These are phyloP conservation scores for Drosophila setosimentum DNA, from an alignment of 2,888 invertebrate species.

Conservation along the genomic window DNA sequence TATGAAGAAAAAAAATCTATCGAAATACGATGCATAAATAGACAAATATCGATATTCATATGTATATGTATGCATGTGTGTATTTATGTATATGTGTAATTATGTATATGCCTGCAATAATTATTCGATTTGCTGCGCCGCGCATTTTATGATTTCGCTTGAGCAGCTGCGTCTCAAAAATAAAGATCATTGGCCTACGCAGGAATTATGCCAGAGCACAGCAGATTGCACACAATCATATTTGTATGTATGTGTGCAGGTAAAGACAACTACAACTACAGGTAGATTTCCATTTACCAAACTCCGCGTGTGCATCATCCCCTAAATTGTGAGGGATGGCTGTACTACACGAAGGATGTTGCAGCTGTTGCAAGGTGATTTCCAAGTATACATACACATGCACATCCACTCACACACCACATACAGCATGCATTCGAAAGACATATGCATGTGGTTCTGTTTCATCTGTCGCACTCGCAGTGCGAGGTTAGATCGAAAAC, in stretches of 20 bases:
- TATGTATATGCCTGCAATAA: constrained; percentile 34
- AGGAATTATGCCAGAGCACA: constrained; percentile 69
- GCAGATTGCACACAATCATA: constrained; percentile 48
- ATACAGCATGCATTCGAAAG: constrained; percentile 22
- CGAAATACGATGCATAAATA: neutral
- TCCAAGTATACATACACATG: constrained; percentile 44
- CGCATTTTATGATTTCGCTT: constrained; percentile 59
- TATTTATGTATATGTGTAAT: neutral
- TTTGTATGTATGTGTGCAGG: constrained; percentile 35
- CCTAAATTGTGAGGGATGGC: constrained; percentile 61
- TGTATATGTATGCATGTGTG: neutral
- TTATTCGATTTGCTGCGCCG: constrained; percentile 55
- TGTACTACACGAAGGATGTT: constrained; percentile 57
- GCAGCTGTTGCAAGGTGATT: constrained; percentile 82
- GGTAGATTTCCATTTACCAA: constrained; percentile 64
- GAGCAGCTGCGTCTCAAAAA: constrained; percentile 53
- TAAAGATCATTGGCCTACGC: constrained; percentile 72
- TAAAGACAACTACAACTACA: constrained; percentile 59
- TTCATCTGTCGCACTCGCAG: constrained; percentile 36
- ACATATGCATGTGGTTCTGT: constrained; percentile 32
- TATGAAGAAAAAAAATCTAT: neutral
- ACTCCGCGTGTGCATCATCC: constrained; percentile 53
- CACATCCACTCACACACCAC: neutral
- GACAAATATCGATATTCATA: constrained; percentile 3
- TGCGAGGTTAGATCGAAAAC: constrained; percentile 36